Percentiles rank a stretch among this genome's conserved stretches.
phyloP scores from a whole-genome alignment of 2,888 invertebrate species.

The Raillietiella orientalis region DNA sequence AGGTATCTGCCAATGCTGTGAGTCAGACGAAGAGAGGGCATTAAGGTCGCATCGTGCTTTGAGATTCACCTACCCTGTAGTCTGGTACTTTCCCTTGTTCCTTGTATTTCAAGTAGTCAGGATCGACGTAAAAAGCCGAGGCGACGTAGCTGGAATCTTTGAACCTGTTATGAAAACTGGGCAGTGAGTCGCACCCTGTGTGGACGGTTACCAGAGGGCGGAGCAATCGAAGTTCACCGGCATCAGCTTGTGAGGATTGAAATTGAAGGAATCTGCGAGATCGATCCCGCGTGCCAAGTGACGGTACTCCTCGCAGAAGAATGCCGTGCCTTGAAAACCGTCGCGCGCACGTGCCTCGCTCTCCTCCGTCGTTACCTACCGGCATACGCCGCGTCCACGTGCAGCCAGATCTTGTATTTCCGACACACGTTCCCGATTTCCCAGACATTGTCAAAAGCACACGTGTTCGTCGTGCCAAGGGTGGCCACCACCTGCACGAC shows the following conservation, averaged over 20 bases:
- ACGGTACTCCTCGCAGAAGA: slow-evolving; percentile 81
- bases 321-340: slow-evolving; percentile 20
- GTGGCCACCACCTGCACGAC: slow-evolving; percentile 39
- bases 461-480: slow-evolving; percentile 79
- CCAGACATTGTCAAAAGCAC: slow-evolving; percentile 59
- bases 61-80: slow-evolving; percentile 25
- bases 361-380: too few species aligned
- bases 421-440: slow-evolving; percentile 54
- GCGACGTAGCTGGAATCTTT: slow-evolving; percentile 43
- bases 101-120: slow-evolving; percentile 66
- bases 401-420: slow-evolving; percentile 46
- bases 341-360: too few species aligned
- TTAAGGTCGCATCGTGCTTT: background rate
- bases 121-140: slow-evolving; percentile 61
- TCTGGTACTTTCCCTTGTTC: slow-evolving; percentile 66
- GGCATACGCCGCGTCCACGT: slow-evolving; percentile 88
- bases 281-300: slow-evolving; percentile 70
- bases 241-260: slow-evolving; percentile 95
- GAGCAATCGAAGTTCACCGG: slow-evolving; percentile 99
- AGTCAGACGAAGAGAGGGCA: too few species aligned
- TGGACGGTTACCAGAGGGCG: slow-evolving; percentile 60
- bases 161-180: slow-evolving; percentile 21
- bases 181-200: background rate
- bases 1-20: slow-evolving; percentile 56
- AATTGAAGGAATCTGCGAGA: slow-evolving; percentile 71